These are phyloP conservation scores for Apocrypta bakeri DNA, from an alignment of 1,140 invertebrate genomes.

Conservation along the genomic window DNA sequence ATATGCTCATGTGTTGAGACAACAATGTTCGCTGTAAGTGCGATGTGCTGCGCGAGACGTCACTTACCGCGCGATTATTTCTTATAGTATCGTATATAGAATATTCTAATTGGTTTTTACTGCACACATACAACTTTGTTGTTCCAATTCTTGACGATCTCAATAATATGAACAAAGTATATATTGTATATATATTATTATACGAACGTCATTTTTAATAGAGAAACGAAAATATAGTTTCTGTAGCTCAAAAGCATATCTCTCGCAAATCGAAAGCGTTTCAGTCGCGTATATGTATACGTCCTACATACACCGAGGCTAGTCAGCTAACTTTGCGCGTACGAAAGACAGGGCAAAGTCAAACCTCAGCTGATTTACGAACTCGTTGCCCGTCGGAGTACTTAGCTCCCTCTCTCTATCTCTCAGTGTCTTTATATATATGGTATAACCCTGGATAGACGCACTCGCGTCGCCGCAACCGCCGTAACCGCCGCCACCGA, in stretches of 20 bases:
- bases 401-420: too few species aligned
- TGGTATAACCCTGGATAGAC: slow-evolving; percentile 42
- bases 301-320: slow-evolving; percentile 2
- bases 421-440: slow-evolving; percentile 57
- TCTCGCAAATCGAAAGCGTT: not conserved
- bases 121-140: too few species aligned
- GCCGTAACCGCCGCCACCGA: too few species aligned
- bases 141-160: too few species aligned
- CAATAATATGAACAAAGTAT: too few species aligned
- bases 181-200: too few species aligned
- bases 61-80: too few species aligned
- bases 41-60: not conserved
- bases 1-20: not conserved
- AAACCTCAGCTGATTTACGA: slow-evolving; percentile 66
- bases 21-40: not conserved
- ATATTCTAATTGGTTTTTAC: too few species aligned
- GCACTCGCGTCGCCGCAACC: not conserved
- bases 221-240: too few species aligned
- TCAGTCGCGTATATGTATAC: too few species aligned
- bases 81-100: too few species aligned
- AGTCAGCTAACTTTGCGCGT: not conserved
- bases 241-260: not conserved
- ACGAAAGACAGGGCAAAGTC: slow-evolving; percentile 7
- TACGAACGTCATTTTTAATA: too few species aligned
- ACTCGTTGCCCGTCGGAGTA: slow-evolving; percentile 59